These are phyloP conservation scores for Cichlasoma orientale DNA, from an alignment of 2,797 vertebrate genomes.

Conservation along the genomic window DNA sequence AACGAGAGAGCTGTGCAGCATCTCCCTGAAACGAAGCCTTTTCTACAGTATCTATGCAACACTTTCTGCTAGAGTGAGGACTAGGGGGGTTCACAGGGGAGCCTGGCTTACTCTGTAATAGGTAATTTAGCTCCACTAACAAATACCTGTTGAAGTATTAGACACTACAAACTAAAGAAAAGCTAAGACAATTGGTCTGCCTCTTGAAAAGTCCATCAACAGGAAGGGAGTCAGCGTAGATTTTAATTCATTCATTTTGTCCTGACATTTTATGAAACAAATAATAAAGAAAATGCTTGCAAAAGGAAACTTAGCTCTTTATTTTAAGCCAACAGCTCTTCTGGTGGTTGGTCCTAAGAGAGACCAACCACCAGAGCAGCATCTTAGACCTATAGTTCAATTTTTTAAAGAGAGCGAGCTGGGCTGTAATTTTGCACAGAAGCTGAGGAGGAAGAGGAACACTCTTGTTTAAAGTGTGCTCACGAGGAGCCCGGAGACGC, in stretches of 20 bases:
- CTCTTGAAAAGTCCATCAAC: not conserved
- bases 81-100: not conserved
- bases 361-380: not conserved
- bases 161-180: not conserved
- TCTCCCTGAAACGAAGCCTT: slow-evolving; percentile 8
- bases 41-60: not conserved
- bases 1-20: slow-evolving; percentile 4
- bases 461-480: slow-evolving; percentile 34
- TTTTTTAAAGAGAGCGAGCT: not conserved
- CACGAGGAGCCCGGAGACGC: not conserved
- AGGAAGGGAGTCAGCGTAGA: not conserved
- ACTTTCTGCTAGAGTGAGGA: not conserved
- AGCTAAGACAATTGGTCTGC: not conserved
- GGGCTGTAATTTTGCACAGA: slow-evolving; percentile 17
- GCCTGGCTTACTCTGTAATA: not conserved
- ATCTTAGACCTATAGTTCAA: not conserved
- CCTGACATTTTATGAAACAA: not conserved
- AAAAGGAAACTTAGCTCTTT: not conserved
- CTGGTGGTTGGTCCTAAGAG: not conserved
- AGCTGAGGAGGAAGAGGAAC: slow-evolving; percentile 38
- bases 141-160: not conserved
- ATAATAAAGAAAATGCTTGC: not conserved
- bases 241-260: not conserved
- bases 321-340: not conserved
- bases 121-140: not conserved